Evolutionary conservation across 2,888 invertebrate genomes (phyloP).

Genomic region (Pachliopta kotzebuea): DNA sequence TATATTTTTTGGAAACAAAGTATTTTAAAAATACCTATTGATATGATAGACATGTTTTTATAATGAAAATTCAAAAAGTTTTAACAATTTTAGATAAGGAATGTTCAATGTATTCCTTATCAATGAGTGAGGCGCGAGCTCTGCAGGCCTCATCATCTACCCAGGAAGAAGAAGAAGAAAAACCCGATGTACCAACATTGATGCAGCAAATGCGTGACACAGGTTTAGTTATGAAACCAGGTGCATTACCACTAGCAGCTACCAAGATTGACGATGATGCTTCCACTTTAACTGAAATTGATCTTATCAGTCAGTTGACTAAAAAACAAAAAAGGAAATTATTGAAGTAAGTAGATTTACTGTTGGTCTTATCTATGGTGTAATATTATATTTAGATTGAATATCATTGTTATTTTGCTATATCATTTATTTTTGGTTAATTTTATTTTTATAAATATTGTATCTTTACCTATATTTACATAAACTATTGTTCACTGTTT

Average conservation of each 20-base stretch:
- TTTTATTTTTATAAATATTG: no score
- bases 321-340: conserved; percentile 95
- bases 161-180: conserved; percentile 84
- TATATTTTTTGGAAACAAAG: no score
- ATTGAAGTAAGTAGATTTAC: conserved; percentile 83
- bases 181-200: conserved; percentile 82
- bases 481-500: no score
- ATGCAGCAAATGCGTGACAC: conserved; percentile 96
- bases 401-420: no score
- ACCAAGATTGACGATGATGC: conserved; percentile 82
- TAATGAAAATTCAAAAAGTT: no score
- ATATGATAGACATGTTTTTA: no score
- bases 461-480: no score
- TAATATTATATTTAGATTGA: no score
- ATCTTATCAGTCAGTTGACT: conserved; percentile 90
- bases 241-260: conserved; percentile 80
- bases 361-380: no score
- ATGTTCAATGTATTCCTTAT: conserved; percentile 94
- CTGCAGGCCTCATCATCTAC: conserved; percentile 83
- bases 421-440: no score
- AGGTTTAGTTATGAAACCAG: conserved; percentile 93
- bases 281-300: conserved; percentile 83
- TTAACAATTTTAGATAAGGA: conserved; percentile 87
- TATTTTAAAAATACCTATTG: no score
- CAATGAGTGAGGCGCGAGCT: conserved; percentile 90